Base-by-base conservation (phyloP, 2,113 vertebrate species). In the Nanorana parkeri region DNA sequence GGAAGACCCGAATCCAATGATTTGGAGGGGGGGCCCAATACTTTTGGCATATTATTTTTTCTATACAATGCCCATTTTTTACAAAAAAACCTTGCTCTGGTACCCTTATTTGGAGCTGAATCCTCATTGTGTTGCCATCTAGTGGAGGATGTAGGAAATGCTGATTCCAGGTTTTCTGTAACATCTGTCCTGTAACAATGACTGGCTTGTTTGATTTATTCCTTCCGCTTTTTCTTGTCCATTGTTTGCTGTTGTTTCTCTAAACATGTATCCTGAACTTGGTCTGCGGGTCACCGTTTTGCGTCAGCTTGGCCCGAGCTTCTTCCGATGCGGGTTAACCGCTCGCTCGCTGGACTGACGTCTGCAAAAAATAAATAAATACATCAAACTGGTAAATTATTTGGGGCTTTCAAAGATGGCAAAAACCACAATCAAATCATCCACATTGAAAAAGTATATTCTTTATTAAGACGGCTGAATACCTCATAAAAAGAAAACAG, bases 101-200 rank as follows among this genome's bases (percentile, higher is more conserved):
- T 36, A 36, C 32, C 32, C 5, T 2, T 11, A 17, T 2, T 17
- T n/a, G 41, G 60, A 7, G 24, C 20, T 23, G 1, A 21, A 23
- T 7, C 21, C 1, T 15, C n/a, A 13, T 36, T 1, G 52, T 56
- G 71, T 28, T 74, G 71, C 29, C 72, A 41, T 56, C 72, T 61
- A 41, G 55, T 61, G 72, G 7, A 10, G 0, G 17, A 3, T 8
- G 0, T 11, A n/a, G 60, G 54, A 41, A 61, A 36, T 61, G 52
- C 72, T 16, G 20, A n/a, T 58, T 6, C 1, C 41, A 32, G 24
- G 20, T 24, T 15, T 58, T 32, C 8, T 73, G 0, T 2, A 36
- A 56, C 72, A 75, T 75, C 72, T 75, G 72, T 5, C 24, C 5
- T 8, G 21, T 47, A 74, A 74, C 71, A 74, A 74, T 74, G 51